A percentile compares a stretch with the other conserved stretches of the same genome.
These are phyloP conservation scores for Crematogaster levior DNA, from an alignment of 2,888 invertebrate genomes.

Conservation along the genomic window DNA sequence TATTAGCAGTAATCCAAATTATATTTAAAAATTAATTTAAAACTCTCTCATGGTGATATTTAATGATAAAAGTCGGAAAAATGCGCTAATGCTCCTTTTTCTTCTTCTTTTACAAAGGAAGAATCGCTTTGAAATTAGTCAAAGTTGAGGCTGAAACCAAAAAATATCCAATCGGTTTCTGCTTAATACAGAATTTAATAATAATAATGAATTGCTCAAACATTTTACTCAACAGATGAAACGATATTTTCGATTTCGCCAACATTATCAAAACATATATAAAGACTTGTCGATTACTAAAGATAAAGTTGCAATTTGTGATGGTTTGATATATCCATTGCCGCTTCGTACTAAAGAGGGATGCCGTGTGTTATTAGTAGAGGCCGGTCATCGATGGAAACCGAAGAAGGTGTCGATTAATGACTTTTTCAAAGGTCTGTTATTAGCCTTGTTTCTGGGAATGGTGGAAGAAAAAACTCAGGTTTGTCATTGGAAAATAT, in stretches of 20 bases:
- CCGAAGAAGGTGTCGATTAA: conserved; percentile 89
- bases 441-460: conserved; percentile 90
- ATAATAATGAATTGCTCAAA: neutral
- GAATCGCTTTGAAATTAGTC: neutral
- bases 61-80: neutral
- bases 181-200: neutral
- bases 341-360: conserved; percentile 90
- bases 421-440: conserved; percentile 90
- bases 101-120: neutral
- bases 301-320: conserved; percentile 89
- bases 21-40: conserved; percentile 8
- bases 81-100: neutral
- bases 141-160: neutral
- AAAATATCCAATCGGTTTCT: neutral
- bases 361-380: conserved; percentile 89
- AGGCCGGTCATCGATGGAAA: conserved; percentile 92
- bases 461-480: conserved; percentile 93
- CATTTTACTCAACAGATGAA: conserved; percentile 87
- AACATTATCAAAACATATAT: conserved; percentile 88
- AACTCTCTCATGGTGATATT: neutral
- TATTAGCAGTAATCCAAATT: too few species aligned
- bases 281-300: conserved; percentile 88
- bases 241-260: conserved; percentile 90
- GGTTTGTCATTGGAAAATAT: conserved; percentile 69
- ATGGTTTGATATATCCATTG: conserved; percentile 90